These are phyloP conservation scores for Lymantria monacha DNA, from an alignment of 2,888 invertebrate genomes.

Conservation along the genomic window DNA sequence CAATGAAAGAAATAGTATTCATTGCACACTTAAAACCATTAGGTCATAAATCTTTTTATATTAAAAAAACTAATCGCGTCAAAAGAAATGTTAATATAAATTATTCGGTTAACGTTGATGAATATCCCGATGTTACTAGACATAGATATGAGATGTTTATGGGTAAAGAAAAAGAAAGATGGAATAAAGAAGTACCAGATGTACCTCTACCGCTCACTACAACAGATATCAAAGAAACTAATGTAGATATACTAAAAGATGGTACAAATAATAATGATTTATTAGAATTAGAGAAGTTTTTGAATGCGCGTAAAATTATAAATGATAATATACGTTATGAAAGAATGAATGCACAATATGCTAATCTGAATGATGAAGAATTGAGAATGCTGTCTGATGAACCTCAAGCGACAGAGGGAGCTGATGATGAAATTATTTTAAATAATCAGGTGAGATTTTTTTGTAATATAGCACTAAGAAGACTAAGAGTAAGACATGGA, in stretches of 20 bases:
- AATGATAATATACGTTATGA: conserved; percentile 6
- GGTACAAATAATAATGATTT: conserved; percentile 25
- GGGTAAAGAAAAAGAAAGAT: conserved; percentile 29
- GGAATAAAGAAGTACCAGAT: conserved; percentile 2
- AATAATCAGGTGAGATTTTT: conserved; percentile 66
- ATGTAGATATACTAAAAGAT: conserved; percentile 37
- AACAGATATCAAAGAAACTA: conserved; percentile 19
- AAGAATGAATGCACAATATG: conserved; percentile 30
- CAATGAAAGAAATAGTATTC: conserved; percentile 88
- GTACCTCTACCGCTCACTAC: conserved; percentile 12
- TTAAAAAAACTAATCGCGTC: conserved; percentile 43
- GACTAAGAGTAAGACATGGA: no score
- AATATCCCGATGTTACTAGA: conserved; percentile 12
- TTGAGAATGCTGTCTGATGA: conserved; percentile 65
- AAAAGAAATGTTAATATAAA: conserved; percentile 35
- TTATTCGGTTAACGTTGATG: conserved; percentile 20
- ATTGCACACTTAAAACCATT: conserved; percentile 84
- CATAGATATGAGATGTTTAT: conserved; percentile 23
- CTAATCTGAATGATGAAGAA: conserved; percentile 50
- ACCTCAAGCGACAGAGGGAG: conserved; percentile 45
- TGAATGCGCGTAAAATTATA: conserved; percentile 8
- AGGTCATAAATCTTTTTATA: conserved; percentile 84
- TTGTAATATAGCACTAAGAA: no score
- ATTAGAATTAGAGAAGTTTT: conserved; percentile 34
- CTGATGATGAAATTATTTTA: conserved; percentile 48